Evolutionary conservation across 2,113 vertebrate genomes (phyloP), one percentile per base, ranked within the genome.

Genomic region (Corythoichthys haematopterus): DNA sequence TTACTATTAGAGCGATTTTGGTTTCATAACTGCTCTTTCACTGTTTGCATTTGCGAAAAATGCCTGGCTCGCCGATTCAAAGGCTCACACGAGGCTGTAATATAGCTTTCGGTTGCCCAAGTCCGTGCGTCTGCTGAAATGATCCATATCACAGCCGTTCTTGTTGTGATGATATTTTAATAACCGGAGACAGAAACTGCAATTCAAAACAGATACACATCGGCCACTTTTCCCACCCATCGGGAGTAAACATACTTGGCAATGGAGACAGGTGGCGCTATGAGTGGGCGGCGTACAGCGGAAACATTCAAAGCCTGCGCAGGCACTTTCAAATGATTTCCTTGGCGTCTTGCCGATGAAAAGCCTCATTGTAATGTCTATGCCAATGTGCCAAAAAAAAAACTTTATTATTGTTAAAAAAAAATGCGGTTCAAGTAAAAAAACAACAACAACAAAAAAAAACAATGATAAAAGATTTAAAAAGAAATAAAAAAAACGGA

Each of bases 371-470:
- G 6, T 38, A 15, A 48, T 36, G 11, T 20, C 36, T 6, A 20
- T 53, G 64, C n/a, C 1, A 62, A 13, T 38, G 6, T 33, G 35
- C 55, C 47, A 76, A 11, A 43, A 71, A 52, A 82, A 83, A 83
- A 84, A n/a, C 66, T 71, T 62, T 80, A 83, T 78, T 59, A 83
- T 74, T 72, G 71, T 65, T 68, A 76, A 82, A 88, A 82, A 37
- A 76, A 83, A 82, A 73, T 47, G 61, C 51, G 74, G 76, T 80
- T 84, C 72, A 83, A 82, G 76, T 81, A 79, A 64, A 82, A 47
- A n/a, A 66, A 85, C 3, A 69, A 56, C 69, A 84, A 81, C 1
- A 56, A 56, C 11, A 48, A 11, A 14, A 48, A 48, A 48, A 50
- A 57, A 80, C 75, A 83, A 72, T 56, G 3, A 52, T 79, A 74